These are phyloP conservation scores for Meloidogyne exigua DNA, from an alignment of 1,140 invertebrate genomes.

Conservation along the genomic window DNA sequence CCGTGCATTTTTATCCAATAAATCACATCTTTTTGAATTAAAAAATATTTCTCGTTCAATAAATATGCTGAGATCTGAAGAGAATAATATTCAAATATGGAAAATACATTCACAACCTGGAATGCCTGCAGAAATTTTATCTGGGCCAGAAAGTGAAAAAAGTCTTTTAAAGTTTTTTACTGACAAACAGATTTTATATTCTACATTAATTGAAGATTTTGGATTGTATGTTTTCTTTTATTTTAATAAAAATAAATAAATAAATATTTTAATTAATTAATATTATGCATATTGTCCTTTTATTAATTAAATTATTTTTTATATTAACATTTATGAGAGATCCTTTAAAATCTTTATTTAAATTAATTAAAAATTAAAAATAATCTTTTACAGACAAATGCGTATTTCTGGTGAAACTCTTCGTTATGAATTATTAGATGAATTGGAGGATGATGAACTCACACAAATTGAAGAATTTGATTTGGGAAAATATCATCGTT, in stretches of 20 bases:
- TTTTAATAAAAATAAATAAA: neutral
- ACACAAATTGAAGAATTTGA: constrained; percentile 10
- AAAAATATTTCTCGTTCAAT: constrained; percentile 12
- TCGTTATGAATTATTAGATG: neutral
- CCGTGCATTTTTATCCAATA: neutral
- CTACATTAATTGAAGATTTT: constrained; percentile 14
- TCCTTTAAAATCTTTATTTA: no score
- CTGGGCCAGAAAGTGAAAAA: neutral
- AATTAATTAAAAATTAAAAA: no score
- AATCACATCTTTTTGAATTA: constrained; percentile 12
- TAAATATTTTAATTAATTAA: no score
- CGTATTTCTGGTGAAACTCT: constrained; percentile 7
- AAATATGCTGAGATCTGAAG: neutral
- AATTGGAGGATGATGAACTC: neutral
- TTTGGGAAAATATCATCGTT: constrained; percentile 7
- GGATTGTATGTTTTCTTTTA: neutral
- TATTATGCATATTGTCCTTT: no score
- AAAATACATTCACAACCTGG: constrained; percentile 12
- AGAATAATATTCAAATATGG: constrained; percentile 14
- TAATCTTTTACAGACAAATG: no score
- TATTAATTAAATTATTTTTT: no score
- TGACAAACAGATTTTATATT: constrained; percentile 2
- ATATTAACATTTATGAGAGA: no score
- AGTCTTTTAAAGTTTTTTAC: constrained; percentile 8
- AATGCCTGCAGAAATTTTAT: constrained; percentile 17